Evolutionary conservation across 2,113 vertebrate species (phyloP).

Genomic region (Leptodactylus fuscus): DNA sequence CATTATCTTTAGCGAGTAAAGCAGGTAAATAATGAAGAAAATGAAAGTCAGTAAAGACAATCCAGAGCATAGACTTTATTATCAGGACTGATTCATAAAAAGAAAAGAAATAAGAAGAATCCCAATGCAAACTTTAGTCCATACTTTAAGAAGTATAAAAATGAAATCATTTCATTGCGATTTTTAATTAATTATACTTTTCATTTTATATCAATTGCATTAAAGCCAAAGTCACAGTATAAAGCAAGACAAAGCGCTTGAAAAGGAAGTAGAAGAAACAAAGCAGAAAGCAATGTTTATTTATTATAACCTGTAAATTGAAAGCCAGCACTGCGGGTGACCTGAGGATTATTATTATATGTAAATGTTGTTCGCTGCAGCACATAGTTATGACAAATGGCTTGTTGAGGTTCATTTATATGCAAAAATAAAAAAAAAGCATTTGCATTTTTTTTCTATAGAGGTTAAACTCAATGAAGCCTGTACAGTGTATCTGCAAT

Average conservation of each 20-base stretch:
- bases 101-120: neutral
- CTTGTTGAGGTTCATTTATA: slow-evolving; percentile 48
- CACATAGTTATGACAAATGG: slow-evolving; percentile 54
- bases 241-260: neutral
- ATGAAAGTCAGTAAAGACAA: neutral
- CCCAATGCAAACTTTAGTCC: neutral
- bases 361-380: slow-evolving; percentile 37
- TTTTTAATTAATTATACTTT: slow-evolving; percentile 25
- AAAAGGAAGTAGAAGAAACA: slow-evolving; percentile 1
- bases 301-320: slow-evolving; percentile 53
- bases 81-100: neutral
- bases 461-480: slow-evolving; percentile 53
- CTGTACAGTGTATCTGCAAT: slow-evolving; percentile 18
- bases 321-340: slow-evolving; percentile 35
- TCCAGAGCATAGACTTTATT: neutral
- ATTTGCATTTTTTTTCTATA: slow-evolving; percentile 37
- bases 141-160: neutral
- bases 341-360: slow-evolving; percentile 49
- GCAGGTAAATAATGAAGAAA: neutral
- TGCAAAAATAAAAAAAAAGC: slow-evolving; percentile 44
- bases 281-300: slow-evolving; percentile 36
- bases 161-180: neutral
- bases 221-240: slow-evolving; percentile 10
- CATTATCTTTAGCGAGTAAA: no score
- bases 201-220: neutral